Conservation (phyloP, 1,140 invertebrate species). For the Augochlora pura region DNA sequence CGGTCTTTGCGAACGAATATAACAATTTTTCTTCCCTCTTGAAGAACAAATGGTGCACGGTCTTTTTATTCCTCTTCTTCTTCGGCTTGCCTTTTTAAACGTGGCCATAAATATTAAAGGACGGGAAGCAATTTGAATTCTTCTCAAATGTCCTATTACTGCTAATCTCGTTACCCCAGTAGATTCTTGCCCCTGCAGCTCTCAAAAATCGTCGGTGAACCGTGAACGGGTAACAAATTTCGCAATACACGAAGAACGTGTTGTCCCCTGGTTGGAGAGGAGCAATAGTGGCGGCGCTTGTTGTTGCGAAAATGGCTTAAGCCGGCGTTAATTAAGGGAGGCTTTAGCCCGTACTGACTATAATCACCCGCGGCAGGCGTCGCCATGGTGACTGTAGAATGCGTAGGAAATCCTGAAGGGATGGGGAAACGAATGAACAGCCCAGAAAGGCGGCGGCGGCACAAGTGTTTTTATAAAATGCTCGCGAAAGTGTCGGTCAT, state of each 20-base stretch:
- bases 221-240: conserved; percentile 20
- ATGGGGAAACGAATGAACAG: conserved; percentile 61
- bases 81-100: too few relatives aligned
- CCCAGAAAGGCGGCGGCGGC: conserved; percentile 37
- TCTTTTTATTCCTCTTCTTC: too few relatives aligned
- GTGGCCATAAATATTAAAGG: not conserved
- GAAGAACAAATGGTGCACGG: too few relatives aligned
- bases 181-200: not conserved
- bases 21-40: too few relatives aligned
- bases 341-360: conserved; percentile 69
- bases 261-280: conserved; percentile 34
- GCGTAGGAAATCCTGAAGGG: conserved; percentile 58
- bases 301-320: conserved; percentile 71
- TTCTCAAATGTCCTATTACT: not conserved
- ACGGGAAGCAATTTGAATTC: not conserved
- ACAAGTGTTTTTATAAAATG: conserved; percentile 58
- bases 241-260: conserved; percentile 33
- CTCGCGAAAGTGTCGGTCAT: conserved; percentile 52
- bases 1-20: too few relatives aligned
- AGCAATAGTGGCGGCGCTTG: conserved; percentile 40
- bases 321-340: conserved; percentile 75
- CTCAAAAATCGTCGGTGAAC: not conserved
- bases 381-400: conserved; percentile 63
- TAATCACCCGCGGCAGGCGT: conserved; percentile 66
- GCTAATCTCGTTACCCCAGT: not conserved